These are phyloP conservation scores for Anthoscopus minutus DNA, from an alignment of 2,113 vertebrate species.

Conservation along the genomic window DNA sequence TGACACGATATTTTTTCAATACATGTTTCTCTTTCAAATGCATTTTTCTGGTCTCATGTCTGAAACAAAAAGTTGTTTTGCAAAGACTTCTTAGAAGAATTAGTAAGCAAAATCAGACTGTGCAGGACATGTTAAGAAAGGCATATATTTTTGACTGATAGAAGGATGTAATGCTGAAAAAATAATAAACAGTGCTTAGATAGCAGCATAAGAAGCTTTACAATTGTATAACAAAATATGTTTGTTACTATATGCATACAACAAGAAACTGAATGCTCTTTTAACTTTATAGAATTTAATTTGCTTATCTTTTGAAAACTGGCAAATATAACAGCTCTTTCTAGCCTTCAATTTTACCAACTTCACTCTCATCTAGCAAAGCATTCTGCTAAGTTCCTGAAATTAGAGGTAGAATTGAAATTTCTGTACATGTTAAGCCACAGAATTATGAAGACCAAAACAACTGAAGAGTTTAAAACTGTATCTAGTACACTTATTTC, in stretches of 20 bases:
- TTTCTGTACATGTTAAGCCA: conserved; percentile 24
- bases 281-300: not conserved
- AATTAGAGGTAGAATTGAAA: conserved; percentile 3
- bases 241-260: conserved; percentile 14
- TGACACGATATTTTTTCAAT: not conserved
- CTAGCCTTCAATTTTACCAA: conserved; percentile 43
- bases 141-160: conserved; percentile 35
- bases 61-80: not conserved
- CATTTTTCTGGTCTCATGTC: not conserved
- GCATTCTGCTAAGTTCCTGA: conserved; percentile 17
- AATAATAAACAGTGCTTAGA: conserved; percentile 42
- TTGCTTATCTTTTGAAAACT: conserved; percentile 41
- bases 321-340: conserved; percentile 16
- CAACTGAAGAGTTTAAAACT: conserved; percentile 1
- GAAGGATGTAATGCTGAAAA: not conserved
- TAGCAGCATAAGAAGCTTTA: conserved; percentile 29
- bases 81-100: not conserved
- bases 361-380: conserved; percentile 26
- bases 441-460: not conserved
- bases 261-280: conserved; percentile 17
- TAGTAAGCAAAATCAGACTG: conserved; percentile 1
- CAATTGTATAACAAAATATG: conserved; percentile 53
- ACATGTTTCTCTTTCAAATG: not conserved
- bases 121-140: conserved; percentile 12
- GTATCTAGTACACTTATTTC: not conserved